Evolutionary conservation across 2,113 vertebrate genomes (phyloP).

Genomic region (Rattus rattus): DNA sequence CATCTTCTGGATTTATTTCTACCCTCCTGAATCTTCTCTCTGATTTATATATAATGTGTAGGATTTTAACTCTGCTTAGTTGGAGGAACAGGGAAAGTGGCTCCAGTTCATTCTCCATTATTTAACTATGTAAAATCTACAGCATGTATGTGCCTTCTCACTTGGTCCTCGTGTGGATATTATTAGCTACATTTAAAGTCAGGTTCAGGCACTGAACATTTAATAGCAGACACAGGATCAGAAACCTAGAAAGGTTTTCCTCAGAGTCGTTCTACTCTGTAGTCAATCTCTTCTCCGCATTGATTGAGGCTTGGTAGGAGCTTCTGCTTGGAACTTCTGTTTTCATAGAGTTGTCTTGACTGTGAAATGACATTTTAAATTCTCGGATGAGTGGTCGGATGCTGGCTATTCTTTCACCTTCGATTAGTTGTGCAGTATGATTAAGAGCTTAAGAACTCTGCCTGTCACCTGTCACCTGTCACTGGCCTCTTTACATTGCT

Average conservation of each 20-base stretch:
- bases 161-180: background rate
- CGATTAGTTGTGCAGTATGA: background rate
- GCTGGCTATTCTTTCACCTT: background rate
- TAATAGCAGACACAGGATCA: background rate
- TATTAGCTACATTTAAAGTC: background rate
- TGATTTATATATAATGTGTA: background rate
- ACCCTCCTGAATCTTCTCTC: background rate
- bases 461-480: background rate
- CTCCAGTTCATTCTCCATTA: background rate
- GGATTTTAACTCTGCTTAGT: background rate
- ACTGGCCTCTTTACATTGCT: background rate
- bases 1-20: background rate
- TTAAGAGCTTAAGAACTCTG: background rate
- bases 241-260: background rate
- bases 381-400: background rate
- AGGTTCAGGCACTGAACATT: background rate
- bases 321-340: background rate
- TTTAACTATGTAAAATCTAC: background rate
- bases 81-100: background rate
- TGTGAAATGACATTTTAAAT: conserved; percentile 37
- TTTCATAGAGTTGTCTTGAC: background rate
- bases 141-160: background rate
- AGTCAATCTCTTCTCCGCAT: background rate
- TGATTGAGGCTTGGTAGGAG: background rate
- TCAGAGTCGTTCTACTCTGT: background rate